Conservation (phyloP, 2,888 invertebrate species). For the Xiphydria camelus region DNA sequence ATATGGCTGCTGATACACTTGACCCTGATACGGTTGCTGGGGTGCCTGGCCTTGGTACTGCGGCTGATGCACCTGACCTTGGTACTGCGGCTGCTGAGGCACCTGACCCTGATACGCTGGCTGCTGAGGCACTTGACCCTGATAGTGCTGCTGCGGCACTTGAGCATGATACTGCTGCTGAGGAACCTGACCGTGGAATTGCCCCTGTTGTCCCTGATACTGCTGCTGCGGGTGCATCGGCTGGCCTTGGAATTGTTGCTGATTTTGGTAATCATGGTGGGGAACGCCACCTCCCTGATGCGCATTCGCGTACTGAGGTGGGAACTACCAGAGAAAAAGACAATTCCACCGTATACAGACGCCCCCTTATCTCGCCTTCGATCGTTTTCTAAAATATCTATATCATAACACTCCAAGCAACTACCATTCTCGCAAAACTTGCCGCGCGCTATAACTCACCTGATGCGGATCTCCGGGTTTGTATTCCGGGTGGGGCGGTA, state of each 20-base stretch:
- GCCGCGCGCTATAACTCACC: slow-evolving; percentile 41
- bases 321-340: too few species aligned
- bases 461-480: slow-evolving; percentile 37
- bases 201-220: slow-evolving; percentile 31
- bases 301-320: slow-evolving; percentile 11
- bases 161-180: slow-evolving; percentile 27
- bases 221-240: slow-evolving; percentile 22
- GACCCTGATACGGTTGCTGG: slow-evolving; percentile 33
- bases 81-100: slow-evolving; percentile 21
- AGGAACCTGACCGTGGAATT: slow-evolving; percentile 30
- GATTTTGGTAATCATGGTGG: slow-evolving; percentile 15
- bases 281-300: too few species aligned
- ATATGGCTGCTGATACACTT: slow-evolving; percentile 32
- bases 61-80: slow-evolving; percentile 30
- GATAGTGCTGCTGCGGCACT: slow-evolving; percentile 22
- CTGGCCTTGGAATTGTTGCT: slow-evolving; percentile 31
- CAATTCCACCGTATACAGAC: too few species aligned
- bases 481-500: slow-evolving; percentile 37
- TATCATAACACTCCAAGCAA: too few species aligned
- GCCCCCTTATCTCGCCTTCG: too few species aligned
- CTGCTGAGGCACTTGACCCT: slow-evolving; percentile 17
- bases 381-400: too few species aligned
- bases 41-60: slow-evolving; percentile 28
- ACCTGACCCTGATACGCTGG: slow-evolving; percentile 25
- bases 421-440: too few species aligned